phyloP scores from a whole-genome alignment of 2,797 vertebrate species.

The Eulemur coronatus region DNA sequence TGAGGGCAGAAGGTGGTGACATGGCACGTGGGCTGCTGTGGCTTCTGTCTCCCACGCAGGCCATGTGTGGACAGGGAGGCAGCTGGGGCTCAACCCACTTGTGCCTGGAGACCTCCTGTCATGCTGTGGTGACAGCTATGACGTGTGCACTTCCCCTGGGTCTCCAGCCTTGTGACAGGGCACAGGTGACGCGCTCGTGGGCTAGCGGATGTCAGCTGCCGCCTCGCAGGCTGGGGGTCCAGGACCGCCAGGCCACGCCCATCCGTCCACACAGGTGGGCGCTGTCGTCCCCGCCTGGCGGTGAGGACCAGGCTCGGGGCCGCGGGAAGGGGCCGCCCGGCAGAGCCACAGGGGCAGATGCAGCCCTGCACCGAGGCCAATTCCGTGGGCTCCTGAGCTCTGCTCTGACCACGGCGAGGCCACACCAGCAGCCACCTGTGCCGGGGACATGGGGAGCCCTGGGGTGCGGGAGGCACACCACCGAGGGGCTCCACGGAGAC shows the following conservation, averaged over 20 bases:
- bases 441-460: not conserved
- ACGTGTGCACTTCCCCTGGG: not conserved
- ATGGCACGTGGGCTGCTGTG: not conserved
- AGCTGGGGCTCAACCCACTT: no score
- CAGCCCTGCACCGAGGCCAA: not conserved
- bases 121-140: not conserved
- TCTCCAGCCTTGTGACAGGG: not conserved
- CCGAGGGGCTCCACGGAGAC: not conserved
- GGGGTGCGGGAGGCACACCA: rapidly evolving
- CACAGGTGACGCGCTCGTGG: rapidly evolving
- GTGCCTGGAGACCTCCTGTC: no score
- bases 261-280: not conserved
- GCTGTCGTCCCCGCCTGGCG: rapidly evolving
- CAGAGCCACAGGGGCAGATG: not conserved
- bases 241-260: rapidly evolving
- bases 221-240: not conserved
- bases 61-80: no score
- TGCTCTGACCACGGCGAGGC: not conserved
- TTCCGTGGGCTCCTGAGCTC: not conserved
- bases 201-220: not conserved
- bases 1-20: not conserved
- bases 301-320: not conserved
- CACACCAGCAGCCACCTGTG: not conserved
- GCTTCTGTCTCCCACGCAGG: rapidly evolving
- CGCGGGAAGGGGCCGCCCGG: no score